Evolutionary conservation across 2,888 invertebrate species (phyloP), one percentile per base, ranked within the genome.

Genomic region (Podotricha telesiphe): DNA sequence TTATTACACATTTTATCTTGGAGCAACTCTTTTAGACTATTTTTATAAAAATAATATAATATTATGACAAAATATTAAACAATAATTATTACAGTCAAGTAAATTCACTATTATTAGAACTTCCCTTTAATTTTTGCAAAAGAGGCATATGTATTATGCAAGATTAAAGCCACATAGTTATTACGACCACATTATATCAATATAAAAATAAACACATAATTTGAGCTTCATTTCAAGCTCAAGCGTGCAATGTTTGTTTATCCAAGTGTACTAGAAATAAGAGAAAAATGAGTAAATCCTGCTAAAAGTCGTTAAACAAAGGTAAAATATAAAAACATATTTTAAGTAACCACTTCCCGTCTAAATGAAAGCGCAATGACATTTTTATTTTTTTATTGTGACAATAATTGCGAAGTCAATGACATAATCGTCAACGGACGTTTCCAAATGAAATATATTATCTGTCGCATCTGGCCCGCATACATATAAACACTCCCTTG

Each of bases 391-490:
- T 53, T 62, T 62, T 62, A 62, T 62, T 66, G 69, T 58, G 61
- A 61, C 56, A 65, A 71, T 68, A 69, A 69, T 61, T 59, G 66
- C 58, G 34, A 62, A 69, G 59, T 67, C 73, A 73, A 73, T 70
- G 67, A 70, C 67, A 70, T 71, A 73, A 74, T 68, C 61, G 61
- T 42, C 67, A 71, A 68, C 69, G 68, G 69, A 58, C 73, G 67
- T 72, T 72, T 70, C 71, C 66, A 63, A 73, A 69, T 69, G 76
- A 69, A 70, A 72, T 71, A 70, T 71, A 75, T 73, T 77, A 75
- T 67, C 74, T 73, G 34, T 67, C 65, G 65, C 74, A 75, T 76
- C 75, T 76, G 76, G 69, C 73, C 73, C 74, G 73, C 72, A 75
- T 73, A 69, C 69, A 73, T 67, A 62, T 63, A 67, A 76, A 78